Percentiles rank a stretch among this genome's conserved stretches.
Conservation (phyloP, 37 sponge, comb jelly and placozoan species). For the Diacarnus erythraeanus region DNA sequence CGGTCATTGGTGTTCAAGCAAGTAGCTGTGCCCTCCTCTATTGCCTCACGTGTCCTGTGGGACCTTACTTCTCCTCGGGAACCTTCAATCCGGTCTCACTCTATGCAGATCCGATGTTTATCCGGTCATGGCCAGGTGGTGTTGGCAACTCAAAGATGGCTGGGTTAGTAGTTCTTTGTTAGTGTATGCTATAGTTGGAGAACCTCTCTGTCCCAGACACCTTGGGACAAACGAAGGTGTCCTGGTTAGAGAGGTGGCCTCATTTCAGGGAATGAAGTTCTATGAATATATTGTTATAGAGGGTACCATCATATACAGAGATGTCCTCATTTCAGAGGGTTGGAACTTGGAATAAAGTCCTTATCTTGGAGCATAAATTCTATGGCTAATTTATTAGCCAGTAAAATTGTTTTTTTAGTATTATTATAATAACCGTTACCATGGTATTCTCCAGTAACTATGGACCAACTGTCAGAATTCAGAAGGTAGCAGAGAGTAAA, state of each 20-base stretch:
- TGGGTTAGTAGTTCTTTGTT: constrained; percentile 86
- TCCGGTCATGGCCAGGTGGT: constrained; percentile 96
- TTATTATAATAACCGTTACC: background rate
- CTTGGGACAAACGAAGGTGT: too few species aligned
- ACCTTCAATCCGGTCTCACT: constrained; percentile 87
- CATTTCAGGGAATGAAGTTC: too few species aligned
- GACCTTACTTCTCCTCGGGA: constrained; percentile 92
- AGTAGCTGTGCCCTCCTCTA: constrained; percentile 80
- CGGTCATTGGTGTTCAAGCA: constrained; percentile 80
- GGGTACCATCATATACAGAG: background rate
- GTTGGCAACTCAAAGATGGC: constrained; percentile 90
- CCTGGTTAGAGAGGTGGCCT: too few species aligned
- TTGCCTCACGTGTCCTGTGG: constrained; percentile 87
- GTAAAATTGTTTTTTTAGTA: background rate
- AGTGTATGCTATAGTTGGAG: too few species aligned
- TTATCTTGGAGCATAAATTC: too few species aligned
- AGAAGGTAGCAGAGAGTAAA: constrained; percentile 64
- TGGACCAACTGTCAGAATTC: constrained; percentile 88
- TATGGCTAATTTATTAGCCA: too few species aligned
- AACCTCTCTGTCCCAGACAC: too few species aligned
- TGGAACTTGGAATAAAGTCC: background rate
- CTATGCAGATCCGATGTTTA: constrained; percentile 87
- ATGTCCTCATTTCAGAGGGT: background rate
- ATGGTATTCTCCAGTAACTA: constrained; percentile 84
- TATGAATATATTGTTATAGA: too few species aligned